Conservation (phyloP, 2,797 vertebrate species). For the Sarcoramphus papa region DNA sequence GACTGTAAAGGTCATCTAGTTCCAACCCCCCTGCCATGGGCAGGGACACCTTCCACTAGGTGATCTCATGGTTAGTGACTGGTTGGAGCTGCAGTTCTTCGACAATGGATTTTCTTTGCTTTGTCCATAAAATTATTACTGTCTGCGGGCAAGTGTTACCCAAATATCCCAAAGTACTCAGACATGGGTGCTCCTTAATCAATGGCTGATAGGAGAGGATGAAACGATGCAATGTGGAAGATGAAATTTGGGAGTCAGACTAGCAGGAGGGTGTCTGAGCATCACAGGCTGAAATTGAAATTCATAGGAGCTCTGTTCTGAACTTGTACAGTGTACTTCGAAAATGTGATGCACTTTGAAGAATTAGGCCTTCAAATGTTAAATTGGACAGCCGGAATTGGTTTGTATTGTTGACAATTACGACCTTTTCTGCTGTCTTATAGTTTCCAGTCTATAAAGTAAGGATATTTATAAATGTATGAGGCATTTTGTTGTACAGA, state of each 20-base stretch:
- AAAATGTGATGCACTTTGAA: background rate
- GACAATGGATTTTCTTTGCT: background rate
- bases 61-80: background rate
- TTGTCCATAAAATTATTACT: background rate
- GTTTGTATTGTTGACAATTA: background rate
- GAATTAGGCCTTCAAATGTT: background rate
- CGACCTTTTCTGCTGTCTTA: background rate
- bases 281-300: background rate
- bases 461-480: background rate
- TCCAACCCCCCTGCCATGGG: too few species aligned
- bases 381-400: background rate
- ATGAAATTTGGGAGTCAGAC: background rate
- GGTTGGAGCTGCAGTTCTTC: background rate
- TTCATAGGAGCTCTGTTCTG: background rate
- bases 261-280: background rate
- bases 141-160: background rate
- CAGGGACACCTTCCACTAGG: too few species aligned
- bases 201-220: background rate
- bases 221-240: background rate
- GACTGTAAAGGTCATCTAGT: too few species aligned
- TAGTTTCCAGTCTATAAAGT: background rate
- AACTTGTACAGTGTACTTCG: background rate
- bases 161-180: background rate
- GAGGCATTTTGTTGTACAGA: background rate
- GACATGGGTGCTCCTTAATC: background rate